Evolutionary conservation across 2,113 vertebrate genomes (phyloP).

Genomic region (Cyanoderma ruficeps): DNA sequence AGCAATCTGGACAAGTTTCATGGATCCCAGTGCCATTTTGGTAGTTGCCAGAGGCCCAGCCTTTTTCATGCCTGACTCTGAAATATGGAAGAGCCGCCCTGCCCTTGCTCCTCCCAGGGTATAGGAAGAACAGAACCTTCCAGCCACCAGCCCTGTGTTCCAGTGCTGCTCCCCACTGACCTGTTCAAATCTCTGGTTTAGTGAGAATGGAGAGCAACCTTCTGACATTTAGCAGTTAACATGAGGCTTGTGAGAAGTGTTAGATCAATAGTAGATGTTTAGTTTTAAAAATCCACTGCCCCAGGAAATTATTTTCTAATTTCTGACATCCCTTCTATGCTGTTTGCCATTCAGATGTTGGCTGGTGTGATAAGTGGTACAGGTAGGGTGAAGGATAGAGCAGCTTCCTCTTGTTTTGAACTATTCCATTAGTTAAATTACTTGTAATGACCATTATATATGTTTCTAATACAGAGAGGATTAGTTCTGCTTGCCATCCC

Average conservation of each 20-base stretch:
- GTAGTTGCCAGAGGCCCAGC: neutral
- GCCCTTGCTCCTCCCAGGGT: neutral
- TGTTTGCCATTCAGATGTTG: neutral
- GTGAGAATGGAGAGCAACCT: neutral
- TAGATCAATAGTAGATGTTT: neutral
- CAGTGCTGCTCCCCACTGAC: neutral
- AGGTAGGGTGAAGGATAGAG: neutral
- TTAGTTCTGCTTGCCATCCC: neutral
- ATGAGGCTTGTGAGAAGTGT: neutral
- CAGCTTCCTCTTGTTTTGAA: neutral
- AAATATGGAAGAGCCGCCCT: neutral
- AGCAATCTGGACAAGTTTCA: neutral
- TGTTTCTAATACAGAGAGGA: neutral
- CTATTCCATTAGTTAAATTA: neutral
- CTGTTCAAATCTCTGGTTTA: neutral
- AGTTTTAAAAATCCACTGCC: neutral
- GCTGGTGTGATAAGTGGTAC: neutral
- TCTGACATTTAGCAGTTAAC: neutral
- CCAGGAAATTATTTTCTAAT: neutral
- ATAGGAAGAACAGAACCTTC: neutral
- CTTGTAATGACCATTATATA: neutral
- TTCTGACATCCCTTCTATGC: neutral
- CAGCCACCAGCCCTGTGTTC: neutral
- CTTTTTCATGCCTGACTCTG: neutral
- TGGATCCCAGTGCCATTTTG: neutral